Base-by-base conservation (phyloP, 2,797 vertebrate species). In the Denticeps clupeoides region DNA sequence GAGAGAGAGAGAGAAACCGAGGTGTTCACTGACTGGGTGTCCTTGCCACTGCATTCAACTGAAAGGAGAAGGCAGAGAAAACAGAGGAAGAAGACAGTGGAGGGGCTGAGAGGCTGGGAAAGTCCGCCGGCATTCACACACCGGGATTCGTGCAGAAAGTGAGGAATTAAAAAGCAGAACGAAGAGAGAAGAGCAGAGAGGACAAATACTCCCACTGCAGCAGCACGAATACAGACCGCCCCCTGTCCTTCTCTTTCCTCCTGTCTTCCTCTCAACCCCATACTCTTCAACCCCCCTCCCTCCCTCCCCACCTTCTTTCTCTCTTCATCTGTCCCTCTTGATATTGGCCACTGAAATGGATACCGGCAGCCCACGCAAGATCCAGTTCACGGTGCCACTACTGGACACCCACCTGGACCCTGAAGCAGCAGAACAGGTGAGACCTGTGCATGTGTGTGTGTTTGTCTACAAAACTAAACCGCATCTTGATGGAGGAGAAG, bases 331-430 rank as follows among this genome's bases (percentile, higher is more conserved):
- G 12, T 11, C 41, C 5, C 4, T 19, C 37, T 7, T 3, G 4
- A 22, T 40, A 5, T n/a, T 5, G 53, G 64, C 51, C 45, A 49
- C 53, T 72, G 71, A 70, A 55, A 92, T 93, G 90, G 90, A 93
- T 65, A 87, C 78, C 1, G 82, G 81, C 72, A 91, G 89, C 69
- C 89, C 90, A 22, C 82, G 89, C 25, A 91, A 89, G 72, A 91
- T 93, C 67, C 89, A 93, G 74, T 93, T 93, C 77, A 90, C 88
- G 0, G 84, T 91, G 19, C 90, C 90, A 49, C 74, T 91, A 19
- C 76, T 93, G 76, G 89, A 91, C 69, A 84, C 86, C 49, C 89
- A 93, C 73, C 84, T 93, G 71, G 89, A 93, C 76, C 90, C 90
- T 4, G 89, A 92, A 73, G 89, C 88, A 55, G 85, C 89, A 0